phyloP scores from a whole-genome alignment of 2,113 vertebrate genomes.

The Toxotes chatareus region DNA sequence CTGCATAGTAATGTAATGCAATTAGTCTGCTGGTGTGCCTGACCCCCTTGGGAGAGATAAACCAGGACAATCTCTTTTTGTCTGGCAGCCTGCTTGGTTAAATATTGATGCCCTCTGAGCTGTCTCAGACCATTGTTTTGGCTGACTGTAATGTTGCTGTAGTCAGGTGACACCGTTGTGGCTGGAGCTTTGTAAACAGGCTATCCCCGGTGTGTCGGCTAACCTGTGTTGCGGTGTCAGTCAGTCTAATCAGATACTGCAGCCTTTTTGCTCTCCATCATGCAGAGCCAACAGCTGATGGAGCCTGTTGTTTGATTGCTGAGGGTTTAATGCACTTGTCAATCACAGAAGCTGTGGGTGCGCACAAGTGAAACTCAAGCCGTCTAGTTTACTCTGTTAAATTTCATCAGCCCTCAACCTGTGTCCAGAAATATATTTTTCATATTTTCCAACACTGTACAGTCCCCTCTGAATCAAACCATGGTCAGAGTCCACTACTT shows the following conservation, averaged over 20 bases:
- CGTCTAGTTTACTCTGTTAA: constrained; percentile 19
- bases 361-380: constrained; percentile 20
- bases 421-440: constrained; percentile 5
- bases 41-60: constrained; percentile 51
- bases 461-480: not conserved
- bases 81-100: constrained; percentile 56
- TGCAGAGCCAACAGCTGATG: constrained; percentile 54
- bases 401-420: constrained; percentile 20
- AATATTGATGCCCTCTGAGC: constrained; percentile 66
- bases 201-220: constrained; percentile 51
- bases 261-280: constrained; percentile 56
- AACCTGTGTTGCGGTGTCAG: constrained; percentile 59
- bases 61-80: constrained; percentile 54
- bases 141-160: constrained; percentile 40
- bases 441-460: not conserved
- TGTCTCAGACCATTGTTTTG: constrained; percentile 61
- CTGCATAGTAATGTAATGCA: constrained; percentile 64
- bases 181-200: constrained; percentile 60
- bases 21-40: constrained; percentile 49
- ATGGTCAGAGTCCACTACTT: constrained; percentile 1
- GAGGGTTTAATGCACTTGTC: constrained; percentile 67
- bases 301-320: constrained; percentile 65
- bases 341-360: constrained; percentile 54
- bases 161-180: constrained; percentile 43
- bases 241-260: constrained; percentile 63